These are phyloP conservation scores for Mugil cephalus DNA, from an alignment of 2,113 vertebrate species.

Conservation along the genomic window DNA sequence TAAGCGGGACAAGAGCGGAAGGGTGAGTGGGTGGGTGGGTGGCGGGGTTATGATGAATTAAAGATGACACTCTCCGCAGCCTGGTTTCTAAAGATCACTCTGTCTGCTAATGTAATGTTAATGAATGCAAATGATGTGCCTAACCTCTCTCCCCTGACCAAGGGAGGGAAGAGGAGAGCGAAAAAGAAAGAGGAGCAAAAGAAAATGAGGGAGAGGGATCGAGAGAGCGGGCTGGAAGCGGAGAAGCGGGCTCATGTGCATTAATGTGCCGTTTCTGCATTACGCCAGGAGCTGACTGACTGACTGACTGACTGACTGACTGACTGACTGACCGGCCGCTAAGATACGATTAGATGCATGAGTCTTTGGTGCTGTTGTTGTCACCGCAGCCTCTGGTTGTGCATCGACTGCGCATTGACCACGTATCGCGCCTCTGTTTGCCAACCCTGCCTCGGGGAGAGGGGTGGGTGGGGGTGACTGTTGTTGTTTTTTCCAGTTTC, in stretches of 20 bases:
- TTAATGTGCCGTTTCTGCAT: slow-evolving; percentile 39
- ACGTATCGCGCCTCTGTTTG: slow-evolving; percentile 21
- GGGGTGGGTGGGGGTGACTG: not conserved
- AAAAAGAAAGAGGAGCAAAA: slow-evolving; percentile 7
- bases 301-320: slow-evolving; percentile 50
- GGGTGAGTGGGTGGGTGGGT: slow-evolving; percentile 21
- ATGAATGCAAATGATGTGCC: slow-evolving; percentile 84
- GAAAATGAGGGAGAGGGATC: slow-evolving; percentile 13
- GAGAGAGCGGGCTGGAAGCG: slow-evolving; percentile 5
- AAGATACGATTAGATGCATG: slow-evolving; percentile 40
- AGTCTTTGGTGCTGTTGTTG: slow-evolving; percentile 8
- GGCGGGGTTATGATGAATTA: slow-evolving; percentile 82
- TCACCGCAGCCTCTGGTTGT: slow-evolving; percentile 10
- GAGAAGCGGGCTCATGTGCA: not conserved
- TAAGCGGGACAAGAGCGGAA: slow-evolving; percentile 31
- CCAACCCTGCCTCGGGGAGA: slow-evolving; percentile 3
- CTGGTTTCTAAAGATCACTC: slow-evolving; percentile 82
- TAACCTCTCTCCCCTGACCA: slow-evolving; percentile 79
- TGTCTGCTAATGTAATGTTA: slow-evolving; percentile 84
- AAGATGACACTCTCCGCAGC: slow-evolving; percentile 82
- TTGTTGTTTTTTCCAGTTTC: slow-evolving; percentile 36
- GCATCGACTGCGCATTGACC: slow-evolving; percentile 9
- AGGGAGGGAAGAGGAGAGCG: slow-evolving; percentile 28
- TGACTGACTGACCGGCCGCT: slow-evolving; percentile 44
- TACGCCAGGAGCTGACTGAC: slow-evolving; percentile 13